Evolutionary conservation across 2,113 vertebrate genomes (phyloP).

Genomic region (Indicator maculatus): DNA sequence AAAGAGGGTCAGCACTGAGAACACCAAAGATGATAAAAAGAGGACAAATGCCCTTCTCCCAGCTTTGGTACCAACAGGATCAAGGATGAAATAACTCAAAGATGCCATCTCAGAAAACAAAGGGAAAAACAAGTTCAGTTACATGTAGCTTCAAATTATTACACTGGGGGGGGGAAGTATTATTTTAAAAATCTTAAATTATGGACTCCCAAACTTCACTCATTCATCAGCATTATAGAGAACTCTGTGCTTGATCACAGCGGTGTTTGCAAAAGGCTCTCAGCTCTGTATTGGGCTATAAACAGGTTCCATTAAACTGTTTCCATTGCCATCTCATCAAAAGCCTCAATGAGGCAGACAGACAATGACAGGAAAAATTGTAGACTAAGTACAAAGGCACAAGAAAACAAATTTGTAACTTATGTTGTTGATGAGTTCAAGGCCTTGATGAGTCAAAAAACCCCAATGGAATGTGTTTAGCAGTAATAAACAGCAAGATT

Average conservation of each 20-base stretch:
- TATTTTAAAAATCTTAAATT: background rate
- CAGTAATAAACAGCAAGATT: background rate
- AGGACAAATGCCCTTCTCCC: background rate
- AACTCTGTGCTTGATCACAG: background rate
- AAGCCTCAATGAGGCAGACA: background rate
- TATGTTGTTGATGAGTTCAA: background rate
- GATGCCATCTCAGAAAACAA: background rate
- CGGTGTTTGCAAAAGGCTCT: background rate
- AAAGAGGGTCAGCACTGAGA: background rate
- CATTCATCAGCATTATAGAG: background rate
- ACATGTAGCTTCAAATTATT: background rate
- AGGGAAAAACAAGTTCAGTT: background rate
- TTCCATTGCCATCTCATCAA: background rate
- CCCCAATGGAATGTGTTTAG: background rate
- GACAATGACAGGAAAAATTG: background rate
- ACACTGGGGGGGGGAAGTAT: background rate
- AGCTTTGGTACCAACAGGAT: background rate
- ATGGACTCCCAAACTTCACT: background rate
- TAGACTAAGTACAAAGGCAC: background rate
- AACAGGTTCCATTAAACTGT: background rate
- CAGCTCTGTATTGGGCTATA: background rate
- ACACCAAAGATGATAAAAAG: background rate
- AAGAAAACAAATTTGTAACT: background rate
- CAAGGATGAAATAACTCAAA: background rate
- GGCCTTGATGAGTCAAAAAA: background rate